These are phyloP conservation scores for Spialia ferax DNA, from an alignment of 2,888 invertebrate genomes.

Conservation along the genomic window DNA sequence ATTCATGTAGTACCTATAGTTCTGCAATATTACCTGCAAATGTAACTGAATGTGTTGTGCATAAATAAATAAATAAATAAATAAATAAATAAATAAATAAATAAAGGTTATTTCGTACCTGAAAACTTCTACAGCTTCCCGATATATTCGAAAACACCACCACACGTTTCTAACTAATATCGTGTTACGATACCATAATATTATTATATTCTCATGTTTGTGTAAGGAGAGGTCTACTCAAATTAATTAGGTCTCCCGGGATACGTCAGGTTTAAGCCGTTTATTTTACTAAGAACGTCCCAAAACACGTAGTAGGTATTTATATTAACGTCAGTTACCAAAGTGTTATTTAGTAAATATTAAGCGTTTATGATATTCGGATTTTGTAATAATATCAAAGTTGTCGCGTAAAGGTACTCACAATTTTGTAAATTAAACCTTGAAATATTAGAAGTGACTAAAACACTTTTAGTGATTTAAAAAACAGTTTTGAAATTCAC, in stretches of 20 bases:
- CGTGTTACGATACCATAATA: background rate
- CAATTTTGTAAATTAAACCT: no score
- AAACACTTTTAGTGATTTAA: no score
- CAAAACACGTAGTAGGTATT: background rate
- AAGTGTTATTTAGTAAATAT: background rate
- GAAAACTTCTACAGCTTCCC: background rate
- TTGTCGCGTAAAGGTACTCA: no score
- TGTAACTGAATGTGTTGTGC: no score
- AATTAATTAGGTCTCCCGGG: slow-evolving; percentile 7
- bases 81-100: no score
- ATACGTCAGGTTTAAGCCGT: background rate
- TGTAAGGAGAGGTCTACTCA: background rate
- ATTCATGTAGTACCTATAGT: no score
- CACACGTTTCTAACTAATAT: background rate
- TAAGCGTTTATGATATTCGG: background rate
- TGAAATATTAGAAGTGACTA: no score
- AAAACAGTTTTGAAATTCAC: no score
- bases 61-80: no score
- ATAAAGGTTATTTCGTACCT: background rate
- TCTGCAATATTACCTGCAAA: no score
- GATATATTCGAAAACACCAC: background rate
- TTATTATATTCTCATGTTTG: slow-evolving; percentile 1
- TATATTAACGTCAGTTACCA: background rate
- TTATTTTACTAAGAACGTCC: slow-evolving; percentile 2
- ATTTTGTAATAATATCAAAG: no score